Evolutionary conservation across 1,140 invertebrate species (phyloP).

Genomic region (Eubasilissa regina): DNA sequence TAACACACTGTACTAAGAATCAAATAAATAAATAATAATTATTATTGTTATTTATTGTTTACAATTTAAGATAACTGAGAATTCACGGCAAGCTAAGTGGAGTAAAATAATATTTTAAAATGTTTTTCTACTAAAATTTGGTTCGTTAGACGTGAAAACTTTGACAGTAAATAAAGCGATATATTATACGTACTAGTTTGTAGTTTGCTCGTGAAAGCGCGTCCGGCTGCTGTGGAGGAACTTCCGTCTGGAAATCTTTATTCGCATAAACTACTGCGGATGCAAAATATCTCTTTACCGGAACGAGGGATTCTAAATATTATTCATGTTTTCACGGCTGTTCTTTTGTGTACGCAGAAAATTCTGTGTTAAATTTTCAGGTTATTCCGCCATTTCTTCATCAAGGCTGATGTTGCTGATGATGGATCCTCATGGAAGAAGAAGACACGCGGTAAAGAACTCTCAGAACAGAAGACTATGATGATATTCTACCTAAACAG

Average conservation of each 20-base stretch:
- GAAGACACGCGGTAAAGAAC: too few relatives aligned
- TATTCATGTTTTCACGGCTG: too few relatives aligned
- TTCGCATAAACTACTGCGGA: slow-evolving; percentile 8
- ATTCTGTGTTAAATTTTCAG: too few relatives aligned
- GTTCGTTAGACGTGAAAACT: not conserved
- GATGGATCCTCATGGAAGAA: too few relatives aligned
- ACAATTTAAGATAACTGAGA: not conserved
- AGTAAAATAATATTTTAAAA: not conserved
- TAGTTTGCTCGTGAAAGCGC: slow-evolving; percentile 15
- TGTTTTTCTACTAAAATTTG: not conserved
- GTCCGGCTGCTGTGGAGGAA: not conserved
- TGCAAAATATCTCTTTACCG: slow-evolving; percentile 9
- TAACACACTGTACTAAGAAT: too few relatives aligned
- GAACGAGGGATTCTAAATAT: not conserved
- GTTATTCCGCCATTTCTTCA: too few relatives aligned
- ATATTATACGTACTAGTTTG: not conserved
- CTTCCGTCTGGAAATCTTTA: not conserved
- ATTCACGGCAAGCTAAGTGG: not conserved
- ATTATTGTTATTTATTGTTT: too few relatives aligned
- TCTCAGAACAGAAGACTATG: too few relatives aligned
- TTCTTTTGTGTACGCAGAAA: too few relatives aligned
- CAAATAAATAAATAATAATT: too few relatives aligned
- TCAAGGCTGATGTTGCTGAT: too few relatives aligned
- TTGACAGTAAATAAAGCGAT: slow-evolving; percentile 1
- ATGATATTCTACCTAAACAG: too few relatives aligned